Base-by-base conservation (phyloP, 92 coral and sea anemone species). In the Muricea muricata region DNA sequence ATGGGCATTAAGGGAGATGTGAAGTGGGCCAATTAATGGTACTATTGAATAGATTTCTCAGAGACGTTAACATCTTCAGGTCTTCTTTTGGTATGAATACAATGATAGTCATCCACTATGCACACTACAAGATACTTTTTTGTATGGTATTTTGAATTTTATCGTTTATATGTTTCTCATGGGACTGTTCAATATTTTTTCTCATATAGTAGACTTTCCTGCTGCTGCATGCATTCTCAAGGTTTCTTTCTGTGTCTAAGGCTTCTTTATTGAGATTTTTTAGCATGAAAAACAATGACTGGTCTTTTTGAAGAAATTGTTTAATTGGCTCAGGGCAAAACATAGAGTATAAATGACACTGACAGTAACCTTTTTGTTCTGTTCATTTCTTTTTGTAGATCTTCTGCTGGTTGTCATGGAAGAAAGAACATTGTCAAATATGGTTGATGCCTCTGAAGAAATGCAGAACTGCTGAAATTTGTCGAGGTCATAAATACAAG, bases 1-100 rank as follows among this genome's bases (percentile, higher is more conserved):
- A 61, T 71, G 70, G 13, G 84, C 54, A 69, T 89, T 89, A 60
- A 89, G 50, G 58, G 89, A 84, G 60, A 89, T 89, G 65, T 85
- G 86, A n/a, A 84, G 86, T 12, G 88, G 88, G 6, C 88, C 88
- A 26, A 84, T 84, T 61, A 61, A 61, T 24, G 69, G 69, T 61
- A 61, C 32, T 1, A 61, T 24, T 7, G 69, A 61, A 24, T 61
- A 29, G 2, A 61, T 61, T 61, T 61, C 3, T 61, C 30, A 61
- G 69, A 61, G 1, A 24, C 1, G 15, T 61, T 17, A 8, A 4
- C 31, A 61, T 1, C 26, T 1, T 20, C 25, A 8, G 69, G 69
- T 20, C 69, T 61, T 61, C 26, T 8, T 12, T 26, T 14, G 1
- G 11, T 61, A 33, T n/a, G n/a, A 20, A 61, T 61, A 2, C 26